Conservation (phyloP, 2,888 invertebrate genomes). For the Pandemis cinnamomeana region DNA sequence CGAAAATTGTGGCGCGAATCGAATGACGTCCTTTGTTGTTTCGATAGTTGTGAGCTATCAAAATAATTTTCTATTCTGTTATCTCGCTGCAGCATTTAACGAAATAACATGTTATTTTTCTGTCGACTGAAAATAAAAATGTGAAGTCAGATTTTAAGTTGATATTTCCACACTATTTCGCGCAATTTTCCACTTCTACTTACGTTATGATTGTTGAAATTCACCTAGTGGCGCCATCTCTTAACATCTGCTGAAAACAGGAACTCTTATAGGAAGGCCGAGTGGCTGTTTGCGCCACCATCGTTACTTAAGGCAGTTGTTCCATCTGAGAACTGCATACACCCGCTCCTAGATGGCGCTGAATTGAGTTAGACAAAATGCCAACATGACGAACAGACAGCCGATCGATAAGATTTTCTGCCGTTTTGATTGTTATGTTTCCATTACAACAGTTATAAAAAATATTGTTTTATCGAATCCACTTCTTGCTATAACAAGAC, state of each 20-base stretch:
- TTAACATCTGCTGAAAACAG: conserved; percentile 1
- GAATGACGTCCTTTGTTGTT: conserved; percentile 54
- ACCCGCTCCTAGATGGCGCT: conserved; percentile 13
- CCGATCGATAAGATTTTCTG: not conserved
- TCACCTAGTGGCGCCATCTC: conserved; percentile 27
- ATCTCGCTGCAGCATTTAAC: not conserved
- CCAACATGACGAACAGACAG: not conserved
- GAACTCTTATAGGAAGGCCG: not conserved
- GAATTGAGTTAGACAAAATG: not conserved
- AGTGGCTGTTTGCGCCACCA: not conserved
- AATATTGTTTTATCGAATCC: not conserved
- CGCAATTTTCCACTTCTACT: not conserved
- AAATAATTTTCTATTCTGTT: conserved; percentile 1
- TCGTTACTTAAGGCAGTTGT: not conserved
- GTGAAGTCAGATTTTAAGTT: no score
- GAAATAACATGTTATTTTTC: not conserved
- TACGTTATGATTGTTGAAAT: not conserved
- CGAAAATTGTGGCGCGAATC: conserved; percentile 49
- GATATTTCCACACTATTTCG: not conserved
- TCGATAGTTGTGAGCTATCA: conserved; percentile 30
- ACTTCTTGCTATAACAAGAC: not conserved
- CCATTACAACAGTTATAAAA: not conserved
- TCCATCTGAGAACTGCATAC: not conserved
- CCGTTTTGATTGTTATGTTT: not conserved
- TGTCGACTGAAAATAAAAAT: not conserved